Base-by-base conservation (phyloP, 2,797 vertebrate genomes). In the Eurystomus glaucurus region DNA sequence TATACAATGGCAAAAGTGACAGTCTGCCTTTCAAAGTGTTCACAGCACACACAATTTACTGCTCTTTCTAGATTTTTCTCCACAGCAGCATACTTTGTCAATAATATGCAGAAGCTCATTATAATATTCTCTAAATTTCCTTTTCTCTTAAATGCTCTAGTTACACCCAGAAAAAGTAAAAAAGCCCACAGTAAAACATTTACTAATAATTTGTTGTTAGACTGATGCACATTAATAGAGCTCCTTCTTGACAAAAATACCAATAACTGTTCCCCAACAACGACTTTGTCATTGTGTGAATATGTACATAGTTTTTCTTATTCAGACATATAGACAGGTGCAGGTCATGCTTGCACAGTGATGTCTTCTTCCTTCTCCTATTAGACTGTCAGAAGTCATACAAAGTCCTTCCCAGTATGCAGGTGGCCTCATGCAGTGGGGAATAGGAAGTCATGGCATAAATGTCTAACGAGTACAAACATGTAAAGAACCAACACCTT, bases 291-390 rank as follows among this genome's bases (percentile, higher is more conserved):
- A 80, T 88, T 93, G 95, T 61, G 79, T 95, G 97, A 84, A 39
- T 82, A 96, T 58, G 76, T 81, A 71, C 79, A 51, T 19, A 93
- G 75, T 31, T 83, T 6, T 60, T 68, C 52, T 77, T 57, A 52
- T 41, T 80, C 74, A 85, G 77, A 76, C 14, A 25, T 13, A 62
- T 11, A 72, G 58, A 51, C 58, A 85, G 77, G 46, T 95, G 71
- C 58, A 93, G 46, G 61, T 37, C 69, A 64, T 14, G 39, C 50
- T 96, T 92, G 89, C 75, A 93, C 70, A 66, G 82, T 11, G 50
- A 62, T 74, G 97, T 93, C 86, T 94, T 95, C 79, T 76, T 91
- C 96, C 94, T 88, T 82, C 55, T 95, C 58, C 57, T 85, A 91
- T 92, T 69, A 55, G 21, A 33, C 41, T 60, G 14, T 14, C 35